These are phyloP conservation scores for Scarus forsteni DNA, from an alignment of 2,797 vertebrate species.

Conservation along the genomic window DNA sequence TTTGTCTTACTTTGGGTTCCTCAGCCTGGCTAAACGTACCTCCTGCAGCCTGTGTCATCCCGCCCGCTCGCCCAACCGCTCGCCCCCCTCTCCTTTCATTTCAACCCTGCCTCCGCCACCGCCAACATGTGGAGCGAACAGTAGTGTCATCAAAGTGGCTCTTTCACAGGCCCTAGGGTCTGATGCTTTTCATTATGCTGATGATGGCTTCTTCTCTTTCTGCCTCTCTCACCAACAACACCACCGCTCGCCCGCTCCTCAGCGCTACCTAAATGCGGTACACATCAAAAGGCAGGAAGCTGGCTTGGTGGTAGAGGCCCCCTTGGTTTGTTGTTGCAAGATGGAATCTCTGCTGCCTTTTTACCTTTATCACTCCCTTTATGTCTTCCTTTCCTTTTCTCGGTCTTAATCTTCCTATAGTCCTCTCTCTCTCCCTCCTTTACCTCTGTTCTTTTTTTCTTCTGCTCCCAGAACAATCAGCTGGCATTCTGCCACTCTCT, in stretches of 20 bases:
- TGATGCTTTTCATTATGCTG: conserved; percentile 81
- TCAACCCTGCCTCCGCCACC: conserved; percentile 45
- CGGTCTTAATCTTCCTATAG: conserved; percentile 52
- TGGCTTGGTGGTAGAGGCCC: conserved; percentile 71
- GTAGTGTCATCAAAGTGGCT: conserved; percentile 81
- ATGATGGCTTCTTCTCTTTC: conserved; percentile 75
- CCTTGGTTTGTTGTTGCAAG: conserved; percentile 72
- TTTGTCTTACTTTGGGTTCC: conserved; percentile 59
- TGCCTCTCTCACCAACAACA: conserved; percentile 60
- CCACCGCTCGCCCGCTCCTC: conserved; percentile 59
- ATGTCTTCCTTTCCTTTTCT: conserved; percentile 32
- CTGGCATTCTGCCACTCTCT: conserved; percentile 58
- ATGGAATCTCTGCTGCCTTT: conserved; percentile 72
- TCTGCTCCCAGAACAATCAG: conserved; percentile 67
- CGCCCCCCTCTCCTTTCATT: conserved; percentile 65
- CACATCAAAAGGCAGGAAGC: conserved; percentile 81
- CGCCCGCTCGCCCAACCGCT: conserved; percentile 30
- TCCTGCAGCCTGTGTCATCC: conserved; percentile 72
- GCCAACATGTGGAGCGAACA: conserved; percentile 62
- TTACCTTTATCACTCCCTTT: conserved; percentile 49
- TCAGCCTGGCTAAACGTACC: conserved; percentile 70
- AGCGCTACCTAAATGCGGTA: conserved; percentile 69
- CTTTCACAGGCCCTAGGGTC: conserved; percentile 81
- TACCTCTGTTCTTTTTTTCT: conserved; percentile 45
- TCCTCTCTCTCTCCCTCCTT: conserved; percentile 26